phyloP scores from a whole-genome alignment of 2,888 invertebrate species.

The Nymphalis polychloros region DNA sequence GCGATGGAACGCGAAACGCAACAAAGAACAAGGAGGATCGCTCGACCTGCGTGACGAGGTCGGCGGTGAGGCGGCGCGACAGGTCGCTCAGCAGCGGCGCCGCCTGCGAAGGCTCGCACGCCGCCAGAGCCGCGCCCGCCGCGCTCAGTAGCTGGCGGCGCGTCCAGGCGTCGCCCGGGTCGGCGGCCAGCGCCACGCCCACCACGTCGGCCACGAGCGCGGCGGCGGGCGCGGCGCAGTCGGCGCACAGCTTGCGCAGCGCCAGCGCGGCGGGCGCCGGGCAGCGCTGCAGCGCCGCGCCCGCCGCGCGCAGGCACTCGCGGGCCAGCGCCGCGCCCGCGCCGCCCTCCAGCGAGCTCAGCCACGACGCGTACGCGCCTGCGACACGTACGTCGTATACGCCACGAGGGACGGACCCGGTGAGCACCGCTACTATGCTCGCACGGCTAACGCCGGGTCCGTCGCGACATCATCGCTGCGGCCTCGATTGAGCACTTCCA shows the following conservation, averaged over 20 bases:
- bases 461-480: no score
- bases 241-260: constrained; percentile 91
- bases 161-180: constrained; percentile 68
- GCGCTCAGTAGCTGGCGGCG: constrained; percentile 77
- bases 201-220: constrained; percentile 90
- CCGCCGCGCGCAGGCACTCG: constrained; percentile 69
- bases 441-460: no score
- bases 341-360: constrained; percentile 54
- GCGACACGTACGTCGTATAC: no score
- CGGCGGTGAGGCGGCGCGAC: constrained; percentile 53
- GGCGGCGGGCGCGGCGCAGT: constrained; percentile 88
- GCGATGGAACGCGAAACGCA: no score
- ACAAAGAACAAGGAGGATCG: no score
- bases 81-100: constrained; percentile 57
- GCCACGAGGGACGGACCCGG: no score
- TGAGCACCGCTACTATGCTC: no score
- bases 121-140: constrained; percentile 73
- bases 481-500: no score
- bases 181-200: constrained; percentile 33
- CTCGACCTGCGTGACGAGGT: constrained; percentile 43
- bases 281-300: constrained; percentile 82
- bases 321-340: constrained; percentile 53
- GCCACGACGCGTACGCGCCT: constrained; percentile 94
- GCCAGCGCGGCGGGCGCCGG: constrained; percentile 91
- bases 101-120: constrained; percentile 62